These are phyloP conservation scores for Drosophila merina DNA, from an alignment of 2,888 invertebrate species.

Conservation along the genomic window DNA sequence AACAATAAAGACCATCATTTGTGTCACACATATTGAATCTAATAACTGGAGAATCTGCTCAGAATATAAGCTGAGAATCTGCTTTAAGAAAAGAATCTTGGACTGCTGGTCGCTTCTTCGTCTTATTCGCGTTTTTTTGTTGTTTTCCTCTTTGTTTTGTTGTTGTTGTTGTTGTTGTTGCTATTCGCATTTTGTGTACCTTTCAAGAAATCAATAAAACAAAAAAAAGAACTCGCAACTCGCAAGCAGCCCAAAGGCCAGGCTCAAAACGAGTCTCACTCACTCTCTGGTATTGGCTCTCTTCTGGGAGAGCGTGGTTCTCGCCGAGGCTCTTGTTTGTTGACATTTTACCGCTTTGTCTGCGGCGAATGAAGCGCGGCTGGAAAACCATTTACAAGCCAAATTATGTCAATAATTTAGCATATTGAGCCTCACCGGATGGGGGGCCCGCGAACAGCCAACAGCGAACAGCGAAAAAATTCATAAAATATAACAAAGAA, in stretches of 20 bases:
- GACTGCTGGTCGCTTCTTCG: constrained; percentile 29
- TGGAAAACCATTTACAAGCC: constrained; percentile 26
- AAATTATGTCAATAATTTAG: constrained; percentile 57
- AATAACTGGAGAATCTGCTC: constrained; percentile 6
- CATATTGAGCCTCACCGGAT: constrained; percentile 57
- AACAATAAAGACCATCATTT: constrained; percentile 22
- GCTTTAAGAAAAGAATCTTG: not conserved
- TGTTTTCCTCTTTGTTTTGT: constrained; percentile 58
- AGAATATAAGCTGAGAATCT: constrained; percentile 19
- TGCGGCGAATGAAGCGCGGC: constrained; percentile 14
- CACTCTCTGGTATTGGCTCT: constrained; percentile 12
- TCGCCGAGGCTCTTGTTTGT: constrained; percentile 52
- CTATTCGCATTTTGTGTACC: constrained; percentile 80
- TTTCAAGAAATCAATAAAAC: constrained; percentile 83
- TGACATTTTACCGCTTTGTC: constrained; percentile 61
- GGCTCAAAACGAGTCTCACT: constrained; percentile 65
- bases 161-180: constrained; percentile 60
- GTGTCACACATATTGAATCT: constrained; percentile 24
- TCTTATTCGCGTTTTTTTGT: constrained; percentile 37
- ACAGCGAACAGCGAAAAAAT: not conserved
- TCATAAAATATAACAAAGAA: constrained; percentile 10
- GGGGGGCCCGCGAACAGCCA: not conserved
- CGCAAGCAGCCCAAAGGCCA: constrained; percentile 56
- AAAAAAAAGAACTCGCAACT: constrained; percentile 66
- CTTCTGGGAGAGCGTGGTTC: constrained; percentile 17